phyloP scores from a whole-genome alignment of 2,797 vertebrate genomes.

The Oceanodroma leucorhoa region DNA sequence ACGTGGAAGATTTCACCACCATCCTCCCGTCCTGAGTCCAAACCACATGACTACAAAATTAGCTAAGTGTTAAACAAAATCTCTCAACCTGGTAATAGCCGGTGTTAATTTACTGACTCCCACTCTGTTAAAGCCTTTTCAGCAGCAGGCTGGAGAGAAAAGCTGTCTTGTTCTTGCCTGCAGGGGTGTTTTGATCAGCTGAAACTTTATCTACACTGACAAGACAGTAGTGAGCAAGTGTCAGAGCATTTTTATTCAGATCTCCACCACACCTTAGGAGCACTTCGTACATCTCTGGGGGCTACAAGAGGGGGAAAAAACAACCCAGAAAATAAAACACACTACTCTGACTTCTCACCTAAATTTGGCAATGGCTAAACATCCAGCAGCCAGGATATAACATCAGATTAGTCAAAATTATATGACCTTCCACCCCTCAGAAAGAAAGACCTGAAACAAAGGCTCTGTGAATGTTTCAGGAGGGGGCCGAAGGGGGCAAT shows the following conservation, averaged over 20 bases:
- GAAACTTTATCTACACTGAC: constrained; percentile 69
- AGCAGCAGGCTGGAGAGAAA: constrained; percentile 42
- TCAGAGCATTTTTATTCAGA: constrained; percentile 65
- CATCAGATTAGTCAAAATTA: not conserved
- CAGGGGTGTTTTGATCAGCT: constrained; percentile 61
- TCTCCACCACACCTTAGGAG: not conserved
- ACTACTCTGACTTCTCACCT: not conserved
- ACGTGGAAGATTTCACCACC: constrained; percentile 12
- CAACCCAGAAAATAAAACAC: not conserved
- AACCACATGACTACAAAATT: constrained; percentile 58
- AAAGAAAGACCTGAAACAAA: not conserved
- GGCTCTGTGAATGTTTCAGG: rapidly evolving
- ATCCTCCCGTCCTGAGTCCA: not conserved
- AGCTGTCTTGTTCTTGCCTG: constrained; percentile 57
- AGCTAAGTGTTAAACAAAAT: constrained; percentile 59
- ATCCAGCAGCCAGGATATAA: not conserved
- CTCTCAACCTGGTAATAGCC: constrained; percentile 45
- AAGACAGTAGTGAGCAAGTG: constrained; percentile 58
- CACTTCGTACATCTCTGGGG: not conserved
- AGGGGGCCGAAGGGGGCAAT: rapidly evolving
- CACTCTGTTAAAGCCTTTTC: constrained; percentile 53
- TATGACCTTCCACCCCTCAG: not conserved
- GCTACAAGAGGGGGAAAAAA: not conserved
- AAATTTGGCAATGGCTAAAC: not conserved
- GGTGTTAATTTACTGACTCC: constrained; percentile 65